phyloP scores from a whole-genome alignment of 2,113 vertebrate genomes.

The Perca flavescens region DNA sequence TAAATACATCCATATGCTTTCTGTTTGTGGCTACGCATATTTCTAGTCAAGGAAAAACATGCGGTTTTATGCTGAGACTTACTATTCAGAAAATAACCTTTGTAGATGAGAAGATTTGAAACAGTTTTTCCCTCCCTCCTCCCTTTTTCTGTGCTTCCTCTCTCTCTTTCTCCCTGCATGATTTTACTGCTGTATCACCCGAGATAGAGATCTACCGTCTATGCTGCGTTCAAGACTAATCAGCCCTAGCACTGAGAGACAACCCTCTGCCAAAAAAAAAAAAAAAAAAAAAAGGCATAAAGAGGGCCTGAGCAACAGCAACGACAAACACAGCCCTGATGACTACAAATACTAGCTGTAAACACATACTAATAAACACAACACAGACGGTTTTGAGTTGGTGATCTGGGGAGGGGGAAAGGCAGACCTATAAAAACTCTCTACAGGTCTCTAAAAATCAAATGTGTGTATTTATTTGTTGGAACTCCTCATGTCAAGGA shows the following conservation, averaged over 20 bases:
- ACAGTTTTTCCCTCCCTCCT: slow-evolving; percentile 48
- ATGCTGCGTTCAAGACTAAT: slow-evolving; percentile 72
- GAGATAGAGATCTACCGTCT: slow-evolving; percentile 70
- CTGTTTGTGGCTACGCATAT: slow-evolving; percentile 83
- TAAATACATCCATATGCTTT: slow-evolving; percentile 86
- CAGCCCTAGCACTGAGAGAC: slow-evolving; percentile 71
- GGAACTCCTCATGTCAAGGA: slow-evolving; percentile 38
- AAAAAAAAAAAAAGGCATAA: slow-evolving; percentile 63
- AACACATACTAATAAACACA: slow-evolving; percentile 72
- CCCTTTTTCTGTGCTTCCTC: slow-evolving; percentile 38
- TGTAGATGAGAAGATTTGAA: slow-evolving; percentile 82
- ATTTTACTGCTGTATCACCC: slow-evolving; percentile 71
- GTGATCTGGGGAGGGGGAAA: slow-evolving; percentile 29
- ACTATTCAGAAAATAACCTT: slow-evolving; percentile 82
- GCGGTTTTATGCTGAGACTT: slow-evolving; percentile 79
- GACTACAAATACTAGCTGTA: slow-evolving; percentile 62
- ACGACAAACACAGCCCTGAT: slow-evolving; percentile 47
- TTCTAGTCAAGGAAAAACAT: slow-evolving; percentile 83
- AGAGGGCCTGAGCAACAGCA: slow-evolving; percentile 62
- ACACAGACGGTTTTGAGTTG: slow-evolving; percentile 55
- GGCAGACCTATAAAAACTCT: slow-evolving; percentile 10
- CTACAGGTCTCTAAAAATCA: slow-evolving; percentile 38
- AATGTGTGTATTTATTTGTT: slow-evolving; percentile 56
- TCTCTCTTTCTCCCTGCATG: slow-evolving; percentile 45
- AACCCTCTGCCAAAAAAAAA: slow-evolving; percentile 62